Evolutionary conservation across 2,797 vertebrate genomes (phyloP).

Genomic region (Eupleurogrammus muticus): DNA sequence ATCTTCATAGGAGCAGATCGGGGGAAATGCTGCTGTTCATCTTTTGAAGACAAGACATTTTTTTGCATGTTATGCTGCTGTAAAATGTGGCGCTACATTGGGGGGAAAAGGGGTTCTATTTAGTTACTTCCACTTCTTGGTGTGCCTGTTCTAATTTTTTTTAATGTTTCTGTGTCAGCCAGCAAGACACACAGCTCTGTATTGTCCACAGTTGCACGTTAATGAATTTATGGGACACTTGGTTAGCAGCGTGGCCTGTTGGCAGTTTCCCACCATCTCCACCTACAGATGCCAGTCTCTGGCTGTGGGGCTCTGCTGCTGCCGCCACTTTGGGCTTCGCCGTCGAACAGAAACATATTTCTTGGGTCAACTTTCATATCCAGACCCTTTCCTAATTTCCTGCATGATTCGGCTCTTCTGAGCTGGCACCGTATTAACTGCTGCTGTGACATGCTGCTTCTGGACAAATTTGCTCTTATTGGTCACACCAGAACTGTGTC

Average conservation of each 20-base stretch:
- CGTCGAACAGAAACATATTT: conserved; percentile 18
- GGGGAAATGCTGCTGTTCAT: neutral
- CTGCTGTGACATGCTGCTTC: conserved; percentile 11
- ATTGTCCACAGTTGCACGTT: neutral
- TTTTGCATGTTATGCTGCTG: neutral
- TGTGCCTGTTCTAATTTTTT: neutral
- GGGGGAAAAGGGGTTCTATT: neutral
- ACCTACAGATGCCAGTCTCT: conserved; percentile 16
- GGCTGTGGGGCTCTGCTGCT: conserved; percentile 13
- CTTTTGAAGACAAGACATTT: neutral
- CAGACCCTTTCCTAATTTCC: conserved; percentile 21
- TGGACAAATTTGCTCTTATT: conserved; percentile 22
- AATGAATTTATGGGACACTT: neutral
- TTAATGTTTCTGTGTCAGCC: neutral
- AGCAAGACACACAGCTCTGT: neutral
- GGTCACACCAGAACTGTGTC: conserved; percentile 18
- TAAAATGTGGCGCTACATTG: neutral
- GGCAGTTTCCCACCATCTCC: conserved; percentile 23
- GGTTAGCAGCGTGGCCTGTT: conserved; percentile 6
- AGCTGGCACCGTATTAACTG: conserved; percentile 11
- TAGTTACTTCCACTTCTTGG: neutral
- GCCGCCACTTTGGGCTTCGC: neutral
- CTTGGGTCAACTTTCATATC: conserved; percentile 4
- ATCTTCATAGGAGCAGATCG: neutral
- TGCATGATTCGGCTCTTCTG: conserved; percentile 3